Evolutionary conservation across 1,140 invertebrate species (phyloP).

Genomic region (Cyclina sinensis): DNA sequence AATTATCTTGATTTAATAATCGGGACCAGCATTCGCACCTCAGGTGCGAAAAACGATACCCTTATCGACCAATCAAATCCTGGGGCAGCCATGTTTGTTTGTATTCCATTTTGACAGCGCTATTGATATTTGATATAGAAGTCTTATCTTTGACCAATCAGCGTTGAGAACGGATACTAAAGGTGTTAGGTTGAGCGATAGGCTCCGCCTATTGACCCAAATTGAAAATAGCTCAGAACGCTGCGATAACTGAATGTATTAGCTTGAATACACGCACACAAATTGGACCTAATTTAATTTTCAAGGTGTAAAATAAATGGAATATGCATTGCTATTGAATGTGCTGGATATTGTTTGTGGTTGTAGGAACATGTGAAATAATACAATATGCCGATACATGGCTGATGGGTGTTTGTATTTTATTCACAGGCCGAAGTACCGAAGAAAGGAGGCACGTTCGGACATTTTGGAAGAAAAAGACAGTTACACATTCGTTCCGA

Average conservation of each 20-base stretch:
- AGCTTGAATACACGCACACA: constrained; percentile 35
- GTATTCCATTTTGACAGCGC: constrained; percentile 66
- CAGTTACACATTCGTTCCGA: not conserved
- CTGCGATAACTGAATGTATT: constrained; percentile 43
- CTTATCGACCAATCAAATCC: constrained; percentile 65
- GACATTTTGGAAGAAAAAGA: constrained; percentile 63
- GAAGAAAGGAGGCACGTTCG: constrained; percentile 34
- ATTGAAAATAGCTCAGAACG: constrained; percentile 56
- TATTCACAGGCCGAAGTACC: constrained; percentile 39
- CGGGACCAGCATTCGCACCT: constrained; percentile 40
- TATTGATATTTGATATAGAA: constrained; percentile 67
- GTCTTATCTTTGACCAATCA: constrained; percentile 66
- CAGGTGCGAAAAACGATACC: constrained; percentile 62
- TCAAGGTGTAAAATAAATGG: constrained; percentile 17
- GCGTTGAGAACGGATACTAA: constrained; percentile 45
- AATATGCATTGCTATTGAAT: constrained; percentile 10
- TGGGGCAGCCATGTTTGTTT: constrained; percentile 63
- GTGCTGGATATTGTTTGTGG: not conserved
- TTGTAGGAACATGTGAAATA: not conserved
- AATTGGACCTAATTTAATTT: constrained; percentile 52
- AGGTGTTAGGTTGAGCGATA: constrained; percentile 53
- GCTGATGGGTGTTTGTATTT: constrained; percentile 60
- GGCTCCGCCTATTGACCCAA: constrained; percentile 61
- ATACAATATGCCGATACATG: constrained; percentile 41
- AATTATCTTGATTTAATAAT: constrained; percentile 43